These are phyloP conservation scores for Latrodectus elegans DNA, from an alignment of 2,888 invertebrate species.

Conservation along the genomic window DNA sequence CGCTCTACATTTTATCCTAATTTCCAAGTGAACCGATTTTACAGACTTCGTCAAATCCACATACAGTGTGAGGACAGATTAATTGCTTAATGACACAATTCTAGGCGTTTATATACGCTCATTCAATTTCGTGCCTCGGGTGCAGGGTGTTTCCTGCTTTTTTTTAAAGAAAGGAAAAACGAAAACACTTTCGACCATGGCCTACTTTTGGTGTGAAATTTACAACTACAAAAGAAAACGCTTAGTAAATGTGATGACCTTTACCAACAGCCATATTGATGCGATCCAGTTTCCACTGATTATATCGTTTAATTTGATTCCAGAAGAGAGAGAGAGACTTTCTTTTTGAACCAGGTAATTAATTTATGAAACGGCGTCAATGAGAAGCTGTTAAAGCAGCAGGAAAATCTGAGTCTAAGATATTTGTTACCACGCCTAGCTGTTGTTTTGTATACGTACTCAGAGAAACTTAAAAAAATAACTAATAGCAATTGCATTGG, in stretches of 20 bases:
- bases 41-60: too few species aligned
- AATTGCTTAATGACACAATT: conserved; percentile 5
- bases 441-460: not conserved
- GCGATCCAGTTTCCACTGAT: conserved; percentile 47
- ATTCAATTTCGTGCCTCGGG: conserved; percentile 25
- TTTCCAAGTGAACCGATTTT: too few species aligned
- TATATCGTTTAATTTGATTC: conserved; percentile 28
- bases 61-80: not conserved
- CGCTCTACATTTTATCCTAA: too few species aligned
- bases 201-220: conserved; percentile 15
- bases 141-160: conserved; percentile 48
- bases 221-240: conserved; percentile 4
- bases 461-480: too few species aligned
- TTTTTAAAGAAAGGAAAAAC: conserved; percentile 18
- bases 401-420: not conserved
- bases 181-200: conserved; percentile 51
- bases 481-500: too few species aligned
- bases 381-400: not conserved
- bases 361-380: not conserved
- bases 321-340: not conserved
- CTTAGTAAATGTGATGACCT: conserved; percentile 16
- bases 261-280: conserved; percentile 34
- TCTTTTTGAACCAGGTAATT: not conserved
- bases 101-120: not conserved
- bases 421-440: not conserved